phyloP scores from a whole-genome alignment of 2,888 invertebrate species.

The Argyresthia albistria region DNA sequence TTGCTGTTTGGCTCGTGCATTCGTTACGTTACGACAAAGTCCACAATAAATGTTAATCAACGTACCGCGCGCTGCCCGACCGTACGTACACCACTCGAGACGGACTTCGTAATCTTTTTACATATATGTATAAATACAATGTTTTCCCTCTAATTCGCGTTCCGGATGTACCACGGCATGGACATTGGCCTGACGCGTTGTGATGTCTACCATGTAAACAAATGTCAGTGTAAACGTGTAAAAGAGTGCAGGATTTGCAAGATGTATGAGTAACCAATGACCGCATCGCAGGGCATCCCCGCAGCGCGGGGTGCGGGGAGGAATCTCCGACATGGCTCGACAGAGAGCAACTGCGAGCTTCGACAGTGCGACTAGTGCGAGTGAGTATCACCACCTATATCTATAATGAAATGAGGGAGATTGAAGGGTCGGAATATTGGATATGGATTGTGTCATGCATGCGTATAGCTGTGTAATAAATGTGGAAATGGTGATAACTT shows the following conservation, averaged over 20 bases:
- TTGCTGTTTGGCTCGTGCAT: constrained; percentile 6
- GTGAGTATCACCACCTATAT: constrained; percentile 1
- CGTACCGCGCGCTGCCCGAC: constrained; percentile 7
- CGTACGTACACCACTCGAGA: constrained; percentile 5
- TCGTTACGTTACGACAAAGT: constrained; percentile 8
- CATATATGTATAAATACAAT: constrained; percentile 1
- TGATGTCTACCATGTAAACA: constrained; percentile 29
- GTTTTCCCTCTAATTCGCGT: background rate
- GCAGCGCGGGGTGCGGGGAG: constrained; percentile 32
- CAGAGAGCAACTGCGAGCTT: constrained; percentile 8
- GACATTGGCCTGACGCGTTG: background rate
- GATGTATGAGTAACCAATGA: constrained; percentile 57
- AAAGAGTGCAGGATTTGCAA: constrained; percentile 45
- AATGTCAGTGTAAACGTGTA: constrained; percentile 23
- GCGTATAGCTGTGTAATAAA: too few relatives aligned
- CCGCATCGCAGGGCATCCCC: constrained; percentile 56
- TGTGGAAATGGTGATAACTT: too few relatives aligned
- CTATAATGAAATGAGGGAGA: too few relatives aligned
- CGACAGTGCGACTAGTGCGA: constrained; percentile 1
- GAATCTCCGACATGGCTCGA: constrained; percentile 23
- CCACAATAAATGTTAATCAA: constrained; percentile 8
- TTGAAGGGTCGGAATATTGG: too few relatives aligned
- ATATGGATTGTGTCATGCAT: too few relatives aligned
- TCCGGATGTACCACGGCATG: background rate
- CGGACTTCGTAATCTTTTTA: constrained; percentile 3